Evolutionary conservation across 2,797 vertebrate genomes (phyloP).

Genomic region (Notoglanidium macrostoma): DNA sequence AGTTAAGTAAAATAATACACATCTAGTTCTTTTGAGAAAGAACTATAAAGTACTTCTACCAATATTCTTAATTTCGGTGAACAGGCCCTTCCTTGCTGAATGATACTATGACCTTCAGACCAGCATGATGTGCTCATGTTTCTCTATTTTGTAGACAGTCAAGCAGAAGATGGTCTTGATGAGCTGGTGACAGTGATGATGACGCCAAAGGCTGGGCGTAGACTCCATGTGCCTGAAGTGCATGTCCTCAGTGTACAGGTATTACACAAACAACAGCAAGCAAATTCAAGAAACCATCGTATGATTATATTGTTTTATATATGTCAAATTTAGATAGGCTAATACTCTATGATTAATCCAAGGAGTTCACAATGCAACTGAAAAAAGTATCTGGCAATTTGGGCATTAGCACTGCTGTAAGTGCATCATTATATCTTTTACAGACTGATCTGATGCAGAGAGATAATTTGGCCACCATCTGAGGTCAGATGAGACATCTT

Average conservation of each 20-base stretch:
- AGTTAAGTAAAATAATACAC: background rate
- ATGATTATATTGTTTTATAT: background rate
- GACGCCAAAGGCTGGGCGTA: conserved; percentile 62
- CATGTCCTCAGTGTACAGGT: conserved; percentile 57
- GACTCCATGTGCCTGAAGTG: conserved; percentile 64
- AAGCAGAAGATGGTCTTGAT: conserved; percentile 62
- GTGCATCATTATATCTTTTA: conserved; percentile 51
- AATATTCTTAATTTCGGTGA: conserved; percentile 15
- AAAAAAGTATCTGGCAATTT: conserved; percentile 77
- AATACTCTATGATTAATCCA: conserved; percentile 57
- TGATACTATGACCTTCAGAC: conserved; percentile 63
- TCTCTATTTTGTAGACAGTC: conserved; percentile 47
- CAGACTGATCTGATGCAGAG: background rate
- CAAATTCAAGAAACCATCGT: background rate
- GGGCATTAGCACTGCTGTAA: conserved; percentile 86
- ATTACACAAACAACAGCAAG: background rate
- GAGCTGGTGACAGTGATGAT: conserved; percentile 69
- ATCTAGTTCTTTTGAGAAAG: background rate
- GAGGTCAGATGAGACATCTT: background rate
- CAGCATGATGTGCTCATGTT: conserved; percentile 30
- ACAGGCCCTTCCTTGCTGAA: conserved; percentile 49
- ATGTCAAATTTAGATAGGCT: background rate
- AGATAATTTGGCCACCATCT: conserved; percentile 10
- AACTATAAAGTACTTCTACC: background rate
- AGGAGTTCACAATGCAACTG: conserved; percentile 77